These are phyloP conservation scores for Oligia strigilis DNA, from an alignment of 2,888 invertebrate genomes.

Conservation along the genomic window DNA sequence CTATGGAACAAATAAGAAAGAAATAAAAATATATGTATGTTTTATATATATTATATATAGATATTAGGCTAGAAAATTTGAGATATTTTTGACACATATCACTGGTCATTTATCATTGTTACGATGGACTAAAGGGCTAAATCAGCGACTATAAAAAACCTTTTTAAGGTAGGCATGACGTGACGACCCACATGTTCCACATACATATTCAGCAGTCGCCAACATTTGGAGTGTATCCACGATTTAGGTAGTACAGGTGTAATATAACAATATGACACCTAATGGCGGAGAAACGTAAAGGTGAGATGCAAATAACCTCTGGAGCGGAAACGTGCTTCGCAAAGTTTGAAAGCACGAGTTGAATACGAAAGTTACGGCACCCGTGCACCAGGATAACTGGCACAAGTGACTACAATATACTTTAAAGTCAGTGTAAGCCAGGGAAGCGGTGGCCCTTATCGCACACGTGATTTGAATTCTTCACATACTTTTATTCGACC, in stretches of 20 bases:
- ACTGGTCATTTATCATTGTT: constrained; percentile 11
- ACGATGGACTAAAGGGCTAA: constrained; percentile 2
- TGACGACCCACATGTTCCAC: constrained; percentile 22
- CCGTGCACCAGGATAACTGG: constrained; percentile 77
- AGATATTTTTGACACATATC: not conserved
- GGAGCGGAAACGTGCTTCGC: constrained; percentile 81
- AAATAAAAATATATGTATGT: too few relatives aligned
- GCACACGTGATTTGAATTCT: constrained; percentile 84
- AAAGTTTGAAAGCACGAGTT: constrained; percentile 80
- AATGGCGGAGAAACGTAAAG: constrained; percentile 81
- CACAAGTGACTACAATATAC: constrained; percentile 83
- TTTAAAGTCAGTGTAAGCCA: constrained; percentile 83
- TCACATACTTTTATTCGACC: constrained; percentile 80
- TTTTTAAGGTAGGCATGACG: constrained; percentile 2
- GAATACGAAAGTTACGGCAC: constrained; percentile 80
- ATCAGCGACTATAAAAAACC: not conserved
- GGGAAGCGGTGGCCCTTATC: constrained; percentile 83
- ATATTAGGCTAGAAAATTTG: not conserved
- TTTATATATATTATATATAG: too few relatives aligned
- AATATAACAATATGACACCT: constrained; percentile 82
- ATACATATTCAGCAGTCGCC: constrained; percentile 52
- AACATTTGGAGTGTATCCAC: constrained; percentile 57
- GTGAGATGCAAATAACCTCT: constrained; percentile 85
- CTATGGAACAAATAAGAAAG: too few relatives aligned
- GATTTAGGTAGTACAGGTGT: constrained; percentile 68